Base-by-base conservation (phyloP, 2,888 invertebrate genomes). In the Chaetoderma sp. region DNA sequence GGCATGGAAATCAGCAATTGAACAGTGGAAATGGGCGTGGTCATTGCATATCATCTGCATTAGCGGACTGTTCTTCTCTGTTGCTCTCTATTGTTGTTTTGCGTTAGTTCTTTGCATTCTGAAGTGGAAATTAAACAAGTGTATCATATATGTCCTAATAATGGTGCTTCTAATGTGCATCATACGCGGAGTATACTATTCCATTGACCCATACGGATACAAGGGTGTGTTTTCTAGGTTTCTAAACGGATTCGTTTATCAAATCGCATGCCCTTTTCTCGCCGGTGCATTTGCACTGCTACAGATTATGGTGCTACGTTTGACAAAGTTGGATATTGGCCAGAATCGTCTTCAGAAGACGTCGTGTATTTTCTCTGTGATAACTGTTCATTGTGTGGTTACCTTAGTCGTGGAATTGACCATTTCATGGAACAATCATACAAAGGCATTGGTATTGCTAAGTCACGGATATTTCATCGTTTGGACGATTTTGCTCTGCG, bases 141-240 rank as follows among this genome's bases (percentile, higher is more conserved):
- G 88, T 75, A 88, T 90, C 87, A 87, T 89, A 44, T 88, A 89
- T 59, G 89, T 89, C 80, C 89, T 90, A 78, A 86, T 88, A 68
- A 88, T 90, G 77, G 83, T 90, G 30, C 89, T 89, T 75, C 78
- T 89, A 18, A 83, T 89, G 59, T 89, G 90, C 39, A 80, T 86
- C 58, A 88, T 89, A 45, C 86, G 90, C 70, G 87, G 88, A 21
- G 82, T 86, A 45, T 88, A 88, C 61, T 87, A 90, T 63, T 88
- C 89, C 79, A 88, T 90, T 74, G 90, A 90, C 79, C 89, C 90
- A 42, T 90, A 90, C 83, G 88, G 88, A 75, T 86, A 89, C 44
- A 87, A 81, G 1, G 79, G 88, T 87, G 85, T 83, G 57, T 85
- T 90, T 84, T 89, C 90, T 45, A 85, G 84, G 71, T 84, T 89